Conservation (phyloP, 92 coral and sea anemone species). For the Metridium senile region DNA sequence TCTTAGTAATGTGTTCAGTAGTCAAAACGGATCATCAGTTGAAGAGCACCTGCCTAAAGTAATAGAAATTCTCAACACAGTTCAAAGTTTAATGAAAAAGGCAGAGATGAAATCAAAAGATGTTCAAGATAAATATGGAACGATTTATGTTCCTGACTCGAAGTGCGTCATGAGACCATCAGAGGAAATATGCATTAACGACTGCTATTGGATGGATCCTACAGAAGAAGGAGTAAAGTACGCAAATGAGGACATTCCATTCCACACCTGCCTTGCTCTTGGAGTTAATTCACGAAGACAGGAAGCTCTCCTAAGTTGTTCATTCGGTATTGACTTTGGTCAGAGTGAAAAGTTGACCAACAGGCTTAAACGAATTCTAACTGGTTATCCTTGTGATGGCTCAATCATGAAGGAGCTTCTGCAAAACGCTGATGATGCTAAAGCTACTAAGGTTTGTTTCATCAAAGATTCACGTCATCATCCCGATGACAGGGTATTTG, state of each 20-base stretch:
- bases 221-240: conserved; percentile 55
- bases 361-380: conserved; percentile 67
- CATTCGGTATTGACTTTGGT: conserved; percentile 64
- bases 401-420: conserved; percentile 82
- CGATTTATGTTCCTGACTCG: conserved; percentile 58
- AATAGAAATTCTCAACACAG: background rate
- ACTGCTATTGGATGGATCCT: conserved; percentile 66
- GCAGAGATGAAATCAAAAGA: background rate
- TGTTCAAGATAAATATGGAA: background rate
- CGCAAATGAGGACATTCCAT: conserved; percentile 45
- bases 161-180: conserved; percentile 39
- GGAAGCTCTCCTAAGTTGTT: conserved; percentile 41
- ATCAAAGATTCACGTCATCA: conserved; percentile 75
- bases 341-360: conserved; percentile 76
- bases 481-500: conserved; percentile 61
- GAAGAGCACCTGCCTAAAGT: background rate
- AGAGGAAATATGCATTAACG: conserved; percentile 59
- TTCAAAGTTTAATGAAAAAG: background rate
- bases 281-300: conserved; percentile 73
- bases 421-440: conserved; percentile 90
- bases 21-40: background rate
- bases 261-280: conserved; percentile 8
- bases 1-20: conserved; percentile 24
- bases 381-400: conserved; percentile 66
- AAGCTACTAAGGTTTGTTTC: conserved; percentile 79